Base-by-base conservation (phyloP, 30 jellyfish, hydroid and myxozoan species). In the Catostylus mosaicus region DNA sequence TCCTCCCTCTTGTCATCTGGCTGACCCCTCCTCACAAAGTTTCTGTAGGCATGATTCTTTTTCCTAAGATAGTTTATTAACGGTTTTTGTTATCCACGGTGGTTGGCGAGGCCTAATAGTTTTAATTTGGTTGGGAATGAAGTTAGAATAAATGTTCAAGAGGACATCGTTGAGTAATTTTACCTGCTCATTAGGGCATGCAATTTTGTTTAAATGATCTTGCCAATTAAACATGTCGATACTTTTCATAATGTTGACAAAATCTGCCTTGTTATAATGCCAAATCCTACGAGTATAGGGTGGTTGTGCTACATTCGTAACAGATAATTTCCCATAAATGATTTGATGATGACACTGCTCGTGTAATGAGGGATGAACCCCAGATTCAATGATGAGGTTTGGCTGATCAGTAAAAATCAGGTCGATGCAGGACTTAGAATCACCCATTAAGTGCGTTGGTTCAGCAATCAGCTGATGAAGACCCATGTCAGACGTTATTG, bases 311-410 rank as follows among this genome's bases (percentile, higher is more conserved):
- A 65, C 81, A 43, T 78, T 61, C 54, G 72, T 23, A 37, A 65
- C 72, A 32, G 89, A 62, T 63, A 78, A 48, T 64, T 45, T 63
- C 54, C 81, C 81, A 63, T 78, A 43, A 52, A 63, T 27, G 32
- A 78, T 78, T 78, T 78, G 89, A 47, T 78, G 80, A 78, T 65
- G 89, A 46, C 89, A 78, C 89, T 78, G 89, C 33, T 78, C 91
- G 26, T 81, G 91, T 37, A 78, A 52, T 22, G 77, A 76, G 30
- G 66, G 90, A 79, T 79, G 73, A 47, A 76, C 88, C 32, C 88
- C 88, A 56, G 65, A 61, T 50, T 76, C 77, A 59, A 78, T 78
- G 38, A 78, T 22, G 80, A 78, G 80, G 89, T 78, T 78, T 30
- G 48, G 80, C 73, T 78, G 80, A 48, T 78, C 81, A 33, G 78